Conservation (phyloP, 2,113 vertebrate genomes). For the Martes martes region DNA sequence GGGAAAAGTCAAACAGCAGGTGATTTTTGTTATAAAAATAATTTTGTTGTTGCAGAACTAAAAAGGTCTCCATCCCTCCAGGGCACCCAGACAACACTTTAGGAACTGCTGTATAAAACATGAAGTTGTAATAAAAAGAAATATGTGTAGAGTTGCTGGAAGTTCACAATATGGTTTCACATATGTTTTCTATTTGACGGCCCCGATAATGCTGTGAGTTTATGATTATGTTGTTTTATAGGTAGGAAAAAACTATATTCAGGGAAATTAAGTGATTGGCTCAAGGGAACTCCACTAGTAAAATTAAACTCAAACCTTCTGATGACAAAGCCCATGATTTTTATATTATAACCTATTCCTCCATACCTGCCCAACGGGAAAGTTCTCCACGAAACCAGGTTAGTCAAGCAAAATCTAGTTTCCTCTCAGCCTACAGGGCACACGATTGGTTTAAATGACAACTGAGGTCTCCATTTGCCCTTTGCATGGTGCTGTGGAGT, state of each 20-base stretch:
- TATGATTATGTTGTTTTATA: neutral
- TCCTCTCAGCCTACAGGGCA: neutral
- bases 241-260: neutral
- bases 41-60: neutral
- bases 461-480: neutral
- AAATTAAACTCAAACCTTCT: neutral
- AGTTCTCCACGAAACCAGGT: neutral
- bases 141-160: neutral
- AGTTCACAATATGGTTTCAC: neutral
- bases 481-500: neutral
- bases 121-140: neutral
- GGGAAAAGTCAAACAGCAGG: neutral
- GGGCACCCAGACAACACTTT: neutral
- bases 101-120: neutral
- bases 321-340: neutral
- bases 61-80: neutral
- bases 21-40: neutral
- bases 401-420: neutral
- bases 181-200: constrained; percentile 9
- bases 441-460: neutral
- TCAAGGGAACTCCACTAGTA: neutral
- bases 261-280: neutral
- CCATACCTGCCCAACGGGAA: neutral
- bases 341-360: neutral
- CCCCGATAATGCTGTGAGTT: neutral